Base-by-base conservation (phyloP, 2,113 vertebrate species). In the Cathartes aura region DNA sequence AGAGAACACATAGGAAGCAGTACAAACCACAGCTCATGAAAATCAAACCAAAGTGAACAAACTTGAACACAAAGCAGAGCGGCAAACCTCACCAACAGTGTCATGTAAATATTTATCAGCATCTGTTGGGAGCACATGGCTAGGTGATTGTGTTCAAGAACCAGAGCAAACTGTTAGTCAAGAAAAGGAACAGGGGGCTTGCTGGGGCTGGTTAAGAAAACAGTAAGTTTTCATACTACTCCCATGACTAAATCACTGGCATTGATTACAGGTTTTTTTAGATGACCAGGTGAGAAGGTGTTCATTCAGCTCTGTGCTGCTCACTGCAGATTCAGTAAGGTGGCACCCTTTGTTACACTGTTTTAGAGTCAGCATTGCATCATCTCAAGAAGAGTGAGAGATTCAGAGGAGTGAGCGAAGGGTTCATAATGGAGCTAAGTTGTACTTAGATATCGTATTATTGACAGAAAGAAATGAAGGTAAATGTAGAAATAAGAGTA, bases 1-100 rank as follows among this genome's bases (percentile, higher is more conserved):
- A 62, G 0, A 1, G 8, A 67, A 38, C 6, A 15, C 0, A 0
- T 6, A 29, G 38, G 20, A 63, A 82, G 21, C 32, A 14, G 12
- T 52, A 45, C 14, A 38, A 30, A 50, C 3, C 26, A n/a, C 29
- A 78, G 18, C 23, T 45, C 40, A 21, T 21, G 53, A 93, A 70
- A 83, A 43, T 38, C 63, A 83, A 80, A 89, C 6, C 22, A 50
- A 53, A 81, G 20, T 12, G 15, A 72, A 32, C 16, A 50, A 63
- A 72, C 22, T 3, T 67, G 34, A 82, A 52, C 9, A 13, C 9
- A 82, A 40, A 75, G 26, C 10, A 58, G 21, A 70, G 11, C 5
- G 0, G 8, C 15, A 88, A 38, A 67, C 12, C 20, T 50, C 15
- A 36, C 27, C 23, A 53, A 24, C 47, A 24, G 5, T 1, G 1